Conservation (phyloP, 2,797 vertebrate genomes). For the Cryptoprocta ferox region DNA sequence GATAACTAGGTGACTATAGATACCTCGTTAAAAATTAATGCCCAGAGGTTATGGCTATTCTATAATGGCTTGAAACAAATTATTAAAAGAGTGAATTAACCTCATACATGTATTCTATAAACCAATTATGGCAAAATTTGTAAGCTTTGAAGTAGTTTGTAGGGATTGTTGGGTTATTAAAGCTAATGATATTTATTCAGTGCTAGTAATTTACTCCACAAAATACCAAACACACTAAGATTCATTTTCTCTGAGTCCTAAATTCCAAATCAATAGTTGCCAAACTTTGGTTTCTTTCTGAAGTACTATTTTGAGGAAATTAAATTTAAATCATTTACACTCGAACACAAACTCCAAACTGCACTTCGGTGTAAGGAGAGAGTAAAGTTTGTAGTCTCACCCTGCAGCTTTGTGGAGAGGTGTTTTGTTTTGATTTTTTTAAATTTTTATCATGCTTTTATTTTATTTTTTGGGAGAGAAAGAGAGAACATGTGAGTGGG, state of each 20-base stretch:
- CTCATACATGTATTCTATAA: conserved; percentile 49
- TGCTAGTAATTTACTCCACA: not conserved
- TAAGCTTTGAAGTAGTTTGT: conserved; percentile 65
- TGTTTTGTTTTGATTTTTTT: no score
- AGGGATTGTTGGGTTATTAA: conserved; percentile 55
- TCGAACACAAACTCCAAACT: not conserved
- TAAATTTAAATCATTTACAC: not conserved
- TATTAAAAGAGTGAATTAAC: conserved; percentile 71
- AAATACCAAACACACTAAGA: not conserved
- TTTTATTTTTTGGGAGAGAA: no score
- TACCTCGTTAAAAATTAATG: conserved; percentile 79
- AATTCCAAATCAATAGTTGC: not conserved
- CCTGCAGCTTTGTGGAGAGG: not conserved
- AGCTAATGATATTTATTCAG: conserved; percentile 53
- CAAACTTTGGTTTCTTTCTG: not conserved
- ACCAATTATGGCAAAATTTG: conserved; percentile 65
- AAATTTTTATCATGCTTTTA: no score
- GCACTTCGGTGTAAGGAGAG: not conserved
- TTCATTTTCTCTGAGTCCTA: not conserved
- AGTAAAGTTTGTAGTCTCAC: rapidly evolving
- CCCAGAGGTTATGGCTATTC: conserved; percentile 61
- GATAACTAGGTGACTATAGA: conserved; percentile 73
- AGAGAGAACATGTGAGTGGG: no score
- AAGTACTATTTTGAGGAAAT: not conserved
- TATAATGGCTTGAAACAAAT: conserved; percentile 70